These are phyloP conservation scores for Drosophila barbarae DNA, from an alignment of 2,888 invertebrate species.

Conservation along the genomic window DNA sequence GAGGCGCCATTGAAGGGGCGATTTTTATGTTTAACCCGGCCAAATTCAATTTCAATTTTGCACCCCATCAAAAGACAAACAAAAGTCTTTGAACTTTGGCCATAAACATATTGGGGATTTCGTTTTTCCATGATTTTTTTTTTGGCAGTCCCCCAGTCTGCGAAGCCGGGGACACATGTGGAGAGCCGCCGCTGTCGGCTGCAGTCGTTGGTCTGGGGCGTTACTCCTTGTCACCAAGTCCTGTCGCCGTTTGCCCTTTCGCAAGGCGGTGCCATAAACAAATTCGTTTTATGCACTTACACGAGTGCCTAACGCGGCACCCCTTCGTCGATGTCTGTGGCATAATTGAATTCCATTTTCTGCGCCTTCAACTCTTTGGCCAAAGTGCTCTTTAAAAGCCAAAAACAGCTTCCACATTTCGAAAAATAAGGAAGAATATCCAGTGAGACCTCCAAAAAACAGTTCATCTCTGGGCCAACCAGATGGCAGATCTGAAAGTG, in stretches of 20 bases:
- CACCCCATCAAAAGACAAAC: conserved; percentile 72
- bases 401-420: background rate
- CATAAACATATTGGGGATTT: conserved; percentile 59
- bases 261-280: conserved; percentile 37
- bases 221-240: conserved; percentile 38
- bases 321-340: conserved; percentile 20
- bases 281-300: conserved; percentile 47
- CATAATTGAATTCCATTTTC: conserved; percentile 67
- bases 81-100: conserved; percentile 72
- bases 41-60: conserved; percentile 72
- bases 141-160: conserved; percentile 61
- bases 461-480: conserved; percentile 6
- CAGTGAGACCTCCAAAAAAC: conserved; percentile 22
- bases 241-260: conserved; percentile 27
- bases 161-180: conserved; percentile 60
- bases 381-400: conserved; percentile 23
- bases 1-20: background rate
- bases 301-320: conserved; percentile 61
- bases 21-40: conserved; percentile 30
- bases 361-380: conserved; percentile 28
- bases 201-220: conserved; percentile 51
- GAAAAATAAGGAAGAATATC: background rate
- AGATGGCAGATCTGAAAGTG: conserved; percentile 1
- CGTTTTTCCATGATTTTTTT: conserved; percentile 24
- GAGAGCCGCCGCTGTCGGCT: conserved; percentile 52